phyloP scores from a whole-genome alignment of 2,888 invertebrate species.

The Tenthredo amoena region DNA sequence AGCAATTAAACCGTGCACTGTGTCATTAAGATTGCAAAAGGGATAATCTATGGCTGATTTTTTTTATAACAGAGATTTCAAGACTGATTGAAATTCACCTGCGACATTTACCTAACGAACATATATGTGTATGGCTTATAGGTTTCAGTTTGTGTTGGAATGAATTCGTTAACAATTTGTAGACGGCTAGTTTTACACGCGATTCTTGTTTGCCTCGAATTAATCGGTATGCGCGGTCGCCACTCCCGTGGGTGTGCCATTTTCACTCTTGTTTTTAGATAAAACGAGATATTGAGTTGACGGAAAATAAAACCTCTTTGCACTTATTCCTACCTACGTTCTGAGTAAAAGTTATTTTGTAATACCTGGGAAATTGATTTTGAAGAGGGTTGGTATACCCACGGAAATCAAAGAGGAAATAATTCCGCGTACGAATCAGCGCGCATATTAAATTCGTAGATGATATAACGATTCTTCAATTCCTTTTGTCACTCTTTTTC shows the following conservation, averaged over 20 bases:
- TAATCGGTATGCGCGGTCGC: constrained; percentile 32
- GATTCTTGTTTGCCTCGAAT: constrained; percentile 28
- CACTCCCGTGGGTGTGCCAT: constrained; percentile 36
- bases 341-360: neutral
- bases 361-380: neutral
- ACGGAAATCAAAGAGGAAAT: neutral
- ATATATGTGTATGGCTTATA: neutral
- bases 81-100: constrained; percentile 39
- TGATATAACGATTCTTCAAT: neutral
- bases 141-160: neutral
- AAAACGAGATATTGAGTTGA: neutral
- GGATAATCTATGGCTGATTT: constrained; percentile 44
- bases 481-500: neutral
- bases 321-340: neutral
- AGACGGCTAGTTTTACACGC: constrained; percentile 29
- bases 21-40: constrained; percentile 43
- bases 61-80: constrained; percentile 13
- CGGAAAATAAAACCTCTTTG: neutral
- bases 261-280: constrained; percentile 8
- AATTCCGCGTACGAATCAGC: neutral
- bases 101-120: neutral
- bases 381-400: neutral
- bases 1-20: constrained; percentile 37
- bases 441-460: neutral
- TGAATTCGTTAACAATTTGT: constrained; percentile 30